Evolutionary conservation across 2,113 vertebrate species (phyloP).

Genomic region (Glareola pratincola): DNA sequence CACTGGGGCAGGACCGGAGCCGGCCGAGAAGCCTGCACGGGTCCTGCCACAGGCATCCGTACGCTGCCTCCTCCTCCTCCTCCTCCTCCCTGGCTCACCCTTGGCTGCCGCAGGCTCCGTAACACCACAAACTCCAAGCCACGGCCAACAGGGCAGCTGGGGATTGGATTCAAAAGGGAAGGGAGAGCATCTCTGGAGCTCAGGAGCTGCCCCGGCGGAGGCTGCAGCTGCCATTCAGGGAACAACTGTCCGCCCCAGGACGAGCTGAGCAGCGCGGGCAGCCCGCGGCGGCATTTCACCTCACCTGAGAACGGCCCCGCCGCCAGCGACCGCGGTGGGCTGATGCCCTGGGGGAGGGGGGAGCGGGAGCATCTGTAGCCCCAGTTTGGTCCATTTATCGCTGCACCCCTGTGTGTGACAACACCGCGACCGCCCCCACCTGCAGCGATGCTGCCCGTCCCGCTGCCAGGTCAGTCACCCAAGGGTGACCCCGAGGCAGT

Average conservation of each 20-base stretch:
- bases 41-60: neutral
- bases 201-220: neutral
- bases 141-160: neutral
- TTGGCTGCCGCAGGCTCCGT: neutral
- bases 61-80: too few species aligned
- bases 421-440: neutral
- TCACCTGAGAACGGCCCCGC: neutral
- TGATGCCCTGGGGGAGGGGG: fast-evolving
- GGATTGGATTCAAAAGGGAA: neutral
- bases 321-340: fast-evolving
- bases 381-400: neutral
- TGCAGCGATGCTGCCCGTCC: neutral
- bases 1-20: neutral
- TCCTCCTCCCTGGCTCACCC: fast-evolving
- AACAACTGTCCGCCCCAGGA: neutral
- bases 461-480: neutral
- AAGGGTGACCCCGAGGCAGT: neutral
- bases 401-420: fast-evolving
- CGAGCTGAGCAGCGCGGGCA: neutral
- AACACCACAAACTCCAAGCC: neutral
- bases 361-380: neutral
- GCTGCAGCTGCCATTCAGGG: fast-evolving
- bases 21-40: neutral
- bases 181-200: neutral
- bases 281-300: neutral